These are phyloP conservation scores for Neoascia interrupta DNA, from an alignment of 2,888 invertebrate genomes.

Conservation along the genomic window DNA sequence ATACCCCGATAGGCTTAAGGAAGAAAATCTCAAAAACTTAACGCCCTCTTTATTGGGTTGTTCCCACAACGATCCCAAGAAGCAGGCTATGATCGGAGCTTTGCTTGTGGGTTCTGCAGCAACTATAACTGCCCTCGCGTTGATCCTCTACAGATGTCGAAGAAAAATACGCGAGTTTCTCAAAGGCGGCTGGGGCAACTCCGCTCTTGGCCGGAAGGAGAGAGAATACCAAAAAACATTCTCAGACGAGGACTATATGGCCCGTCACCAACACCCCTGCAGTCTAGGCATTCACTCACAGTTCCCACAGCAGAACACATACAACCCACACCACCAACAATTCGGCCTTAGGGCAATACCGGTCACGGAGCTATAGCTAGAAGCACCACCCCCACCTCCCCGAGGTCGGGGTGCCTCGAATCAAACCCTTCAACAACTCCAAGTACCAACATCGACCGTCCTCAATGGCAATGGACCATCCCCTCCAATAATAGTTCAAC, in stretches of 20 bases:
- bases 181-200: conserved; percentile 83
- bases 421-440: conserved; percentile 77
- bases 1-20: conserved; percentile 86
- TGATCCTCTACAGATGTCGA: conserved; percentile 89
- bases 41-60: conserved; percentile 90
- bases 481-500: conserved; percentile 65
- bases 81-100: conserved; percentile 89
- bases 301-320: conserved; percentile 76
- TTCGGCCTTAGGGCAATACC: conserved; percentile 85
- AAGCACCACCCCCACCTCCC: conserved; percentile 91
- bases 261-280: conserved; percentile 78
- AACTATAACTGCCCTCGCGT: conserved; percentile 85
- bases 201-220: conserved; percentile 84
- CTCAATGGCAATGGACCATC: conserved; percentile 74
- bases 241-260: conserved; percentile 90
- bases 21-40: conserved; percentile 84
- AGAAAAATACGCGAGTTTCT: conserved; percentile 89
- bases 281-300: conserved; percentile 78
- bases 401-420: conserved; percentile 80
- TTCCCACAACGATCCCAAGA: conserved; percentile 88
- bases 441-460: conserved; percentile 76
- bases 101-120: conserved; percentile 88
- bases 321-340: conserved; percentile 80
- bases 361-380: conserved; percentile 97
- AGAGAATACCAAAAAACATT: conserved; percentile 94